Percentiles rank a stretch among this genome's conserved stretches.
Conservation (phyloP, 2,113 vertebrate genomes). For the Cryptomyrus ogoouensis region DNA sequence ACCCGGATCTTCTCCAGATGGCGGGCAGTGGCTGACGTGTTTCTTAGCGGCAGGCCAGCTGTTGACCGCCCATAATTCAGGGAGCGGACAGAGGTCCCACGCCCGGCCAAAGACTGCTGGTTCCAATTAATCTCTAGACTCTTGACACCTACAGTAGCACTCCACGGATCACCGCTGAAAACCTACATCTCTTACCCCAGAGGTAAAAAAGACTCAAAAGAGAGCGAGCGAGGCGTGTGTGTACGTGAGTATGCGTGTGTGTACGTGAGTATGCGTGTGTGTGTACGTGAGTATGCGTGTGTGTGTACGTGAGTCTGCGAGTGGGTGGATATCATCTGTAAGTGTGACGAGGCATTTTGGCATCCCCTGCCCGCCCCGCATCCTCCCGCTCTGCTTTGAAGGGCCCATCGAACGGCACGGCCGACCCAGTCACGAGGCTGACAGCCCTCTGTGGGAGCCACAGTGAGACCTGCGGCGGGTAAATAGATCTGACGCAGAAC, state of each 20-base stretch:
- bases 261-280: too few relatives aligned
- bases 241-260: not conserved
- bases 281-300: not conserved
- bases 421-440: not conserved
- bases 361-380: not conserved
- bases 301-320: not conserved
- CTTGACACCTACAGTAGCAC: not conserved
- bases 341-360: not conserved
- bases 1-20: not conserved
- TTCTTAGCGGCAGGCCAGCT: not conserved
- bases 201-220: not conserved
- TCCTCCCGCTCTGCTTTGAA: not conserved
- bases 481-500: constrained; percentile 29
- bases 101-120: too few relatives aligned
- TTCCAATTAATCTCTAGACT: not conserved
- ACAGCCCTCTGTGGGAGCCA: constrained; percentile 18
- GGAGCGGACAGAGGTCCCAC: not conserved
- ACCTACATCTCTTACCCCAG: not conserved
- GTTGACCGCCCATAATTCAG: not conserved
- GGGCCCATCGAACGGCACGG: not conserved
- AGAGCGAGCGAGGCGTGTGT: not conserved
- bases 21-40: not conserved
- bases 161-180: not conserved
- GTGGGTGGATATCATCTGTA: not conserved
- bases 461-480: constrained; percentile 12